Base-by-base conservation (phyloP, 2,113 vertebrate genomes). In the Setophaga coronata region DNA sequence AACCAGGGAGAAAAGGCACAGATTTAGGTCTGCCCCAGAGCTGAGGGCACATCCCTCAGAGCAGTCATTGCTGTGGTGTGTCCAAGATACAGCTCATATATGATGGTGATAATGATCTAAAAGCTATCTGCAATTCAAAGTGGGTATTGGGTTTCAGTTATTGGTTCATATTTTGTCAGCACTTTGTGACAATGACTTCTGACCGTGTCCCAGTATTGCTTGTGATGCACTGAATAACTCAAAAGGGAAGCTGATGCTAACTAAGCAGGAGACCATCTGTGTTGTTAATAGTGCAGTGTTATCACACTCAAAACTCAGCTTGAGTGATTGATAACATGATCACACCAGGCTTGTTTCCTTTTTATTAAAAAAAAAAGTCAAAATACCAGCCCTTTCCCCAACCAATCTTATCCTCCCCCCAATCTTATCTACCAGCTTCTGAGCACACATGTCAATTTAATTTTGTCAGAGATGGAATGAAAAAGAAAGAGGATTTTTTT, bases 201-300 rank as follows among this genome's bases (percentile, higher is more conserved):
- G 66, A 42, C 36, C 12, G 14, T 24, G 53, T 82, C 79, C 47
- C 56, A 62, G 47, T 18, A 14, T 78, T 18, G 12, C 76, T 69
- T 3, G 8, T 72, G 47, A 31, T 82, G 47, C 24, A 33, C 58
- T 48, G 66, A 76, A 31, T 48, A 83, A 67, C 87, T 94, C 48
- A 54, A 82, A 80, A 65, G 54, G 29, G 34, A 90, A 73, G 47
- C 18, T 81, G 43, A 20, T 0, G 3, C 72, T 62, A 48, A 81
- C 80, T 54, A 36, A 81, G 58, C 45, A 50, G 64, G 80, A 87
- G 91, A 83, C 96, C 89, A 87, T 93, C 94, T 93, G 93, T 89
- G 86, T 77, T 95, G 79, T 66, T 93, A 86, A 71, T 67, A 77
- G 40, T 23, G 19, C 64, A 54, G 62, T 43, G 65, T 71, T 82